These are phyloP conservation scores for Encarsia formosa DNA, from an alignment of 2,888 invertebrate genomes.

Conservation along the genomic window DNA sequence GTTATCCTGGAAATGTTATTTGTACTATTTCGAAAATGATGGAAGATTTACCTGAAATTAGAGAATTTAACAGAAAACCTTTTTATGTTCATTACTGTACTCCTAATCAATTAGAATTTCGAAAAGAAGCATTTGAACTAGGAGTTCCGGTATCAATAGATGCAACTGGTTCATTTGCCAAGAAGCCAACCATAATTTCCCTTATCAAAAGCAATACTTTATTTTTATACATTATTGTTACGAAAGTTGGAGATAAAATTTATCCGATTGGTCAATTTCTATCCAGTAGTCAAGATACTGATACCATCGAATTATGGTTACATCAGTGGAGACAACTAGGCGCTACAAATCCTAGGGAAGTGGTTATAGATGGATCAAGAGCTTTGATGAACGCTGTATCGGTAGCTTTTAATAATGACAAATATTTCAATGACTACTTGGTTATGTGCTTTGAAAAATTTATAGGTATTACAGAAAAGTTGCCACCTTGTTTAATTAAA, in stretches of 20 bases:
- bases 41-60: not conserved
- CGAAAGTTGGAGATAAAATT: not conserved
- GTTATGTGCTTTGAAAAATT: too few species aligned
- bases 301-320: not conserved
- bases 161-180: constrained; percentile 1
- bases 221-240: constrained; percentile 1
- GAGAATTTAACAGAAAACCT: not conserved
- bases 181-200: not conserved
- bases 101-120: constrained; percentile 1
- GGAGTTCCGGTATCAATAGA: not conserved
- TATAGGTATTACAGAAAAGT: not conserved
- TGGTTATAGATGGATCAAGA: not conserved
- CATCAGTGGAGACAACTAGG: not conserved
- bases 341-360: not conserved
- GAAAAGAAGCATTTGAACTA: not conserved
- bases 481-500: constrained; percentile 4
- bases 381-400: not conserved
- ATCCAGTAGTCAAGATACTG: not conserved
- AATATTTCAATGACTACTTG: too few species aligned
- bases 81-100: not conserved
- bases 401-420: not conserved
- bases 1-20: constrained; percentile 3
- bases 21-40: not conserved
- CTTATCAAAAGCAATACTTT: not conserved
- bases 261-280: not conserved